Percentiles rank a stretch among this genome's conserved stretches.
phyloP scores from a whole-genome alignment of 1,140 invertebrate genomes.

The Conopomorpha cramerella region DNA sequence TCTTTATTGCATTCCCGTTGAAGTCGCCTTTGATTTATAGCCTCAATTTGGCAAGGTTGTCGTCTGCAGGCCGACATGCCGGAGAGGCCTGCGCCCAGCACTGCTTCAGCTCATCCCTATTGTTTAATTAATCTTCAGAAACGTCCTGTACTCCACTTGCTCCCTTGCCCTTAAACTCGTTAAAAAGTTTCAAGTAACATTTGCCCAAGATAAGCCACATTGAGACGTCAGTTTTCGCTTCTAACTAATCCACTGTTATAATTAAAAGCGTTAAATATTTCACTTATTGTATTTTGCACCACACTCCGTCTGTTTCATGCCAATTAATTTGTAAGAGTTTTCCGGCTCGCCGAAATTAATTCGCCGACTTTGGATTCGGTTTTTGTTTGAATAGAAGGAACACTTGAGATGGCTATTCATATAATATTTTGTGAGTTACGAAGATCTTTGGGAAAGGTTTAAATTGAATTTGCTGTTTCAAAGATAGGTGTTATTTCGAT shows the following conservation, averaged over 20 bases:
- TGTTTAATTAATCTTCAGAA: conserved; percentile 61
- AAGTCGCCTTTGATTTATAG: conserved; percentile 59
- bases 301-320: too few species aligned
- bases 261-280: conserved; percentile 44
- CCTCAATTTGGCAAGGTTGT: conserved; percentile 57
- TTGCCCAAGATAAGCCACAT: conserved; percentile 56
- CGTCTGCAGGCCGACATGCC: conserved; percentile 56
- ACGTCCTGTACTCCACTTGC: conserved; percentile 42
- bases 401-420: too few species aligned
- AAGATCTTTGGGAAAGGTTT: too few species aligned
- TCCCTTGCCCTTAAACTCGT: conserved; percentile 59
- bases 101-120: too few species aligned
- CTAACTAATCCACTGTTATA: conserved; percentile 56
- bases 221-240: conserved; percentile 47
- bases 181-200: conserved; percentile 60
- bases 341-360: too few species aligned
- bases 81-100: conserved; percentile 57
- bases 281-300: conserved; percentile 20
- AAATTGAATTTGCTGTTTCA: too few species aligned
- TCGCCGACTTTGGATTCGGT: too few species aligned
- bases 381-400: too few species aligned
- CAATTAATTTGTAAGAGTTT: too few species aligned
- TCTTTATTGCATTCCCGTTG: too few species aligned
- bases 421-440: too few species aligned
- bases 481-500: too few species aligned